phyloP scores from a whole-genome alignment of 2,888 invertebrate genomes.

The Deilephila elpenor region DNA sequence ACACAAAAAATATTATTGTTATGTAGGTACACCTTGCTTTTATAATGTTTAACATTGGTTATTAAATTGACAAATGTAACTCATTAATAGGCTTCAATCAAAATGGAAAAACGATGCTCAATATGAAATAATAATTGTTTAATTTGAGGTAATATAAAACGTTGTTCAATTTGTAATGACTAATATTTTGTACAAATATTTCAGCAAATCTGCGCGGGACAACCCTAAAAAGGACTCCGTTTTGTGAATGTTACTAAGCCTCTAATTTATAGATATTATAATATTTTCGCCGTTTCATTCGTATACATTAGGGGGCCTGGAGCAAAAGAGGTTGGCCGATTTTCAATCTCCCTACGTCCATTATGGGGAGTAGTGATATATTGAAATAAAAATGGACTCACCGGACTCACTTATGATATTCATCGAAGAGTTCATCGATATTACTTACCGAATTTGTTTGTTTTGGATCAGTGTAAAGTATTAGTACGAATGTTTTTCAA shows the following conservation, averaged over 20 bases:
- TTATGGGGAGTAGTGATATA: slow-evolving; percentile 57
- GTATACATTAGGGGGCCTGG: slow-evolving; percentile 62
- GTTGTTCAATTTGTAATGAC: background rate
- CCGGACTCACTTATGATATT: slow-evolving; percentile 56
- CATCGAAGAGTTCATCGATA: slow-evolving; percentile 35
- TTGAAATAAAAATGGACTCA: slow-evolving; percentile 70
- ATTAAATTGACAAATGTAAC: background rate
- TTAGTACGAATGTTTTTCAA: slow-evolving; percentile 7
- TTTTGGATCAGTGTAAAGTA: background rate
- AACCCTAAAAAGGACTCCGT: slow-evolving; percentile 60
- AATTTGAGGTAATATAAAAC: background rate
- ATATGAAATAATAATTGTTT: too few species aligned
- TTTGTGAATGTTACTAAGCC: slow-evolving; percentile 70
- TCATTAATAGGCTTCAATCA: too few species aligned
- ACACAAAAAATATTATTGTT: slow-evolving; percentile 14
- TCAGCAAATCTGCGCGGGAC: slow-evolving; percentile 35
- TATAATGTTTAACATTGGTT: background rate
- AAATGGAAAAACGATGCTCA: too few species aligned
- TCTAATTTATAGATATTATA: slow-evolving; percentile 69
- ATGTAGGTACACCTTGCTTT: background rate
- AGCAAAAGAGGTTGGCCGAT: slow-evolving; percentile 49
- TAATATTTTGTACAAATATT: background rate
- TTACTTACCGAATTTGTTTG: slow-evolving; percentile 2
- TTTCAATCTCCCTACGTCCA: slow-evolving; percentile 9
- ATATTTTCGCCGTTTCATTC: slow-evolving; percentile 69